A percentile compares a stretch with the other conserved stretches of the same genome.
Conservation (phyloP, 2,797 vertebrate genomes). For the Micromesistius poutassou region DNA sequence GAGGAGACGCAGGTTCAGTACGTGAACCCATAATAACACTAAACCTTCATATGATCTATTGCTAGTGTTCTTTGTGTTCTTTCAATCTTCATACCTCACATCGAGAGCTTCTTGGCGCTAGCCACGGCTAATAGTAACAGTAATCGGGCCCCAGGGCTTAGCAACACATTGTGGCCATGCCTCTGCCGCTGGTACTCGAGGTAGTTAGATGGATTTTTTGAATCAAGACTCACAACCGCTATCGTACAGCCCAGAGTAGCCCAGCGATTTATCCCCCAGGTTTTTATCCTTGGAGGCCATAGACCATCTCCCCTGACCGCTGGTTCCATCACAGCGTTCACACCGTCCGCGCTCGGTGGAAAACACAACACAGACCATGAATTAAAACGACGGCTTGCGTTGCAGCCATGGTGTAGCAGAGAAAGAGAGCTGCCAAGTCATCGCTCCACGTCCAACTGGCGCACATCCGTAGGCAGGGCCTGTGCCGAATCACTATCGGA, state of each 20-base stretch:
- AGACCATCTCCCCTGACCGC: not conserved
- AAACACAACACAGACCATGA: slow-evolving; percentile 31
- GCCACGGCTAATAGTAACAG: not conserved
- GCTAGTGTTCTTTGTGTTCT: not conserved
- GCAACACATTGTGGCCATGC: too few species aligned
- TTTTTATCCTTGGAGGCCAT: not conserved
- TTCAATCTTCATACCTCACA: not conserved
- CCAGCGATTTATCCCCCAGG: not conserved
- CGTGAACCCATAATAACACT: too few species aligned
- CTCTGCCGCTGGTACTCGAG: not conserved
- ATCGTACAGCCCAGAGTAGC: not conserved
- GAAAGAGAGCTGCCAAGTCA: slow-evolving; percentile 59
- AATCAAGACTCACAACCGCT: not conserved
- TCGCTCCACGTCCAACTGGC: slow-evolving; percentile 56
- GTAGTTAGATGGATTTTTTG: not conserved
- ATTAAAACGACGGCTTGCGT: slow-evolving; percentile 60
- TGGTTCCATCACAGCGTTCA: too few species aligned
- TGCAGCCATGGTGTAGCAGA: slow-evolving; percentile 43
- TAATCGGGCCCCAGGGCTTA: too few species aligned
- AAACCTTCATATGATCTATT: not conserved
- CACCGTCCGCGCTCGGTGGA: not conserved
- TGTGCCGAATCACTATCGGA: slow-evolving; percentile 45
- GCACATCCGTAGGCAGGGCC: slow-evolving; percentile 39
- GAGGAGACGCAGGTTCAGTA: not conserved
- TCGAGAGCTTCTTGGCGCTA: not conserved